phyloP scores from a whole-genome alignment of 2,888 invertebrate species.

The Harpalus rufipes region DNA sequence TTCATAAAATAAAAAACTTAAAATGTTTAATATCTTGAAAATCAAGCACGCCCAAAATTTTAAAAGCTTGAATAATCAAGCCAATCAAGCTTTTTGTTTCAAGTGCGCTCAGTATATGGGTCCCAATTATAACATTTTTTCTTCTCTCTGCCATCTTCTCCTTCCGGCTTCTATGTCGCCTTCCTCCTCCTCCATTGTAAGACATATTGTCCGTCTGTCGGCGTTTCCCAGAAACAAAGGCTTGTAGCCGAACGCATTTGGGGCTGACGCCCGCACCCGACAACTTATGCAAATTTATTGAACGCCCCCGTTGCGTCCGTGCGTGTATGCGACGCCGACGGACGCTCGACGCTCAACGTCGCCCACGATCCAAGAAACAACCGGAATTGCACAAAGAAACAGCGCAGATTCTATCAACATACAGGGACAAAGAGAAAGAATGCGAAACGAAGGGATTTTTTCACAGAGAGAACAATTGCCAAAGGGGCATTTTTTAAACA shows the following conservation, averaged over 20 bases:
- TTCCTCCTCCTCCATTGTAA: constrained; percentile 1
- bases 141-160: no score
- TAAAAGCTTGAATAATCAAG: no score
- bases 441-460: constrained; percentile 42
- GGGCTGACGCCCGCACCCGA: constrained; percentile 46
- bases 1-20: no score
- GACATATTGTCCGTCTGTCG: constrained; percentile 64
- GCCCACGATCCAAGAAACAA: not conserved
- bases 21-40: no score
- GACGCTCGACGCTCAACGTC: not conserved
- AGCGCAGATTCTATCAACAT: constrained; percentile 51
- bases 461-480: constrained; percentile 14
- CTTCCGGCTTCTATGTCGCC: no score
- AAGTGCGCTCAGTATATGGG: no score
- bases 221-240: constrained; percentile 67
- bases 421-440: constrained; percentile 31
- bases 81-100: no score
- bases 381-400: constrained; percentile 59
- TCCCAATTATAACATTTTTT: no score
- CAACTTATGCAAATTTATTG: constrained; percentile 67
- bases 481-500: not conserved
- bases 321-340: constrained; percentile 36
- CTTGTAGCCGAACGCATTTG: constrained; percentile 14
- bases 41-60: no score
- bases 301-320: constrained; percentile 40